These are phyloP conservation scores for Digitonthophagus gazella DNA, from an alignment of 2,888 invertebrate species.

Conservation along the genomic window DNA sequence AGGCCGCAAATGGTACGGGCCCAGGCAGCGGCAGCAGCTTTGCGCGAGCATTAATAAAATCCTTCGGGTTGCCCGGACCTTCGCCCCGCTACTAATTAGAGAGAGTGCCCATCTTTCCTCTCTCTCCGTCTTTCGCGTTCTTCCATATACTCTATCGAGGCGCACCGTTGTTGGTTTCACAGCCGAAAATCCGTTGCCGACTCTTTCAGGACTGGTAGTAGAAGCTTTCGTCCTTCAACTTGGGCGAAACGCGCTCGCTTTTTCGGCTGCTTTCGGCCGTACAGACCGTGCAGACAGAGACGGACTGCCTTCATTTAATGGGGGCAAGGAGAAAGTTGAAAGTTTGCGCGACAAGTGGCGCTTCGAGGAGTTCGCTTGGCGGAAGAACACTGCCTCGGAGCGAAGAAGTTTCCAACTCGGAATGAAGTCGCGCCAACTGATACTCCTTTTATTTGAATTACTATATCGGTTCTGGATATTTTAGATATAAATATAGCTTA, in stretches of 20 bases:
- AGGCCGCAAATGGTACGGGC: not conserved
- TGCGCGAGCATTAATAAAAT: not conserved
- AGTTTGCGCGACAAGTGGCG: not conserved
- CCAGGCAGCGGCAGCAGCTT: not conserved
- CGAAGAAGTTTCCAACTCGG: not conserved
- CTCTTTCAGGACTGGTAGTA: not conserved
- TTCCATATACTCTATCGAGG: not conserved
- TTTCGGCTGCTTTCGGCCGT: not conserved
- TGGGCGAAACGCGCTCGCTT: not conserved
- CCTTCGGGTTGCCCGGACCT: not conserved
- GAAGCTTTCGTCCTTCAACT: not conserved
- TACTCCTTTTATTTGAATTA: no score
- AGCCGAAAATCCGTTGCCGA: not conserved
- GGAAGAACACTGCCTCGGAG: not conserved
- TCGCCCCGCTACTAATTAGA: not conserved
- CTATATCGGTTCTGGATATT: no score
- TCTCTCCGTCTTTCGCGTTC: not conserved
- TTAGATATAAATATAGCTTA: no score
- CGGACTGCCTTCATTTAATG: not conserved
- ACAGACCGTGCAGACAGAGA: no score
- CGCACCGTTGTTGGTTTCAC: not conserved
- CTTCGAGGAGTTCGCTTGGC: not conserved
- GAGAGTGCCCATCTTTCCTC: not conserved
- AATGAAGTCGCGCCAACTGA: not conserved
- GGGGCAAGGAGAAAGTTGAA: not conserved